Conservation (phyloP, 1,140 invertebrate species). For the Hestina assimilis region DNA sequence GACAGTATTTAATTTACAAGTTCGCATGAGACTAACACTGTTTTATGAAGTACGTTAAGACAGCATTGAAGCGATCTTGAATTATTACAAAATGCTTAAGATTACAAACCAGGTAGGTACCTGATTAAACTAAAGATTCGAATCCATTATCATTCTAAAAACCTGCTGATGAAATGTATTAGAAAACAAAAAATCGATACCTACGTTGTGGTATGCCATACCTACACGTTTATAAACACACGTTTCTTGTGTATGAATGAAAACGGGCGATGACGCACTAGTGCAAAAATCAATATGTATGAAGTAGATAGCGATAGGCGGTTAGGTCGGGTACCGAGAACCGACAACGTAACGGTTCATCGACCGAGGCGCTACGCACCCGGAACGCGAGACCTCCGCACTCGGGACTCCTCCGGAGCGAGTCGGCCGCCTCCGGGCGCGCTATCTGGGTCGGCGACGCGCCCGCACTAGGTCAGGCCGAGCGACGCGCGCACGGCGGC, state of each 20-base stretch:
- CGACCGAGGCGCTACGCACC: conserved; percentile 20
- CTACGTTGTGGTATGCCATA: neutral
- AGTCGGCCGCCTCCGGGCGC: conserved; percentile 12
- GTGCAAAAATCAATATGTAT: conserved; percentile 35
- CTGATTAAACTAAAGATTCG: no score
- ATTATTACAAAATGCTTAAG: no score
- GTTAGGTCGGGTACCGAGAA: conserved; percentile 6
- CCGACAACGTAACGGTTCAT: conserved; percentile 19
- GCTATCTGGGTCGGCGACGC: conserved; percentile 24
- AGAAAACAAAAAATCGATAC: neutral
- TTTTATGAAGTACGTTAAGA: no score
- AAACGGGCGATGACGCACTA: conserved; percentile 33
- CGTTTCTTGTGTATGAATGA: conserved; percentile 33
- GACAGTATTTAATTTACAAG: no score
- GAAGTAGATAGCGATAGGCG: conserved; percentile 25
- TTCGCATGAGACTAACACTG: no score
- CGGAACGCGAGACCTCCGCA: conserved; percentile 16
- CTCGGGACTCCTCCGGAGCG: conserved; percentile 8
- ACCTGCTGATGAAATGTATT: neutral
- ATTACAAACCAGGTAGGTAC: no score
- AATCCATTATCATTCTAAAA: no score
- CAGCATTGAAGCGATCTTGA: no score
- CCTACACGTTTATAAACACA: conserved; percentile 18
- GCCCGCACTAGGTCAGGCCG: conserved; percentile 26
- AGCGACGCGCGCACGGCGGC: conserved; percentile 24